Base-by-base conservation (phyloP, 2,113 vertebrate genomes). In the Myanophis thanlyinensis region DNA sequence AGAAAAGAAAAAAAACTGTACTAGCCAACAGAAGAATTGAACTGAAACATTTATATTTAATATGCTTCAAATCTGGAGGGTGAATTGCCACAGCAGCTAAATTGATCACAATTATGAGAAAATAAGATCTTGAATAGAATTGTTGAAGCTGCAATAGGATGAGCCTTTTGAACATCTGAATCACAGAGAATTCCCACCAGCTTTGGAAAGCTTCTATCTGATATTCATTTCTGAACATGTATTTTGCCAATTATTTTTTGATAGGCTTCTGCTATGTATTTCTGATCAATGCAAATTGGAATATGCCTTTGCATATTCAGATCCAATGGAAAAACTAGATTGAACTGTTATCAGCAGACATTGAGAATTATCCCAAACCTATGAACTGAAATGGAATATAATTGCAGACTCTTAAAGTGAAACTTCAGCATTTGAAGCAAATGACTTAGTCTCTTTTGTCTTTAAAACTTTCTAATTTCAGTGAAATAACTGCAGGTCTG, bases 381-480 rank as follows among this genome's bases (percentile, higher is more conserved):
- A 40, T 22, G 54, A 53, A 92, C 73, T 52, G 94, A 85, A 93
- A 95, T 94, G 93, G 80, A 97, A 95, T 95, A 94, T 94, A 3
- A 95, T 89, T 94, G 95, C 88, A 93, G 67, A 85, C 94, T 96
- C 94, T 96, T 94, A 94, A 96, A 93, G 80, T 88, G 92, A 94
- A 94, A 96, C 93, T 95, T 94, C 95, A 97, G 97, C 90, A 94
- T 97, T 94, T 92, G 91, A 95, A 95, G 93, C 2, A 35, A 95
- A 59, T 97, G 90, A 93, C 97, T 97, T 95, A 95, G 47, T 87
- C 96, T 95, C 93, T 93, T 87, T 94, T 49, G 89, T 40, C 47
- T 97, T 97, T 88, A 95, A 92, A 96, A 97, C 97, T 96, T 84
- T 97, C 93, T 95, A 95, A 52, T 95, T 95, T 93, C 97, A 97